Evolutionary conservation across 2,888 invertebrate species (phyloP).

Genomic region (Parnassius glacialis): DNA sequence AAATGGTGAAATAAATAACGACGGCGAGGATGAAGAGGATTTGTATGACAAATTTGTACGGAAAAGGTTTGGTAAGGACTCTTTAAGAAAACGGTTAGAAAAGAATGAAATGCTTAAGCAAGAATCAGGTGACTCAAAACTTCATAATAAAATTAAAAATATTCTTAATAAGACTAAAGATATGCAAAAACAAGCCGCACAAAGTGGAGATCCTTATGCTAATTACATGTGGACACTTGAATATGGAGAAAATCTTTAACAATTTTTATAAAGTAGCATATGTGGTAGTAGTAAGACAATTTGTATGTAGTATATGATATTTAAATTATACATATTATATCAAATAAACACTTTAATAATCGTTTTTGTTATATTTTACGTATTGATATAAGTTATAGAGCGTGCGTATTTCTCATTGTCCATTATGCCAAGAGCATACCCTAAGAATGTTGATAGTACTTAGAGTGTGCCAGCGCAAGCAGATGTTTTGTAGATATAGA

Average conservation of each 20-base stretch:
- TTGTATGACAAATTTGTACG: slow-evolving; percentile 73
- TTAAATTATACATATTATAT: too few relatives aligned
- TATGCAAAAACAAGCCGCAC: slow-evolving; percentile 60
- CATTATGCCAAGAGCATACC: too few relatives aligned
- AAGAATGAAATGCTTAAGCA: slow-evolving; percentile 43
- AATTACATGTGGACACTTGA: slow-evolving; percentile 78
- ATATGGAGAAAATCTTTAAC: slow-evolving; percentile 68
- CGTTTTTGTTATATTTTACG: too few relatives aligned
- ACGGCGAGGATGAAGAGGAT: slow-evolving; percentile 46
- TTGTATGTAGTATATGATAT: too few relatives aligned
- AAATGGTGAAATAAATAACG: slow-evolving; percentile 28
- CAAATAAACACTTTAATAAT: too few relatives aligned
- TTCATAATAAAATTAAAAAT: slow-evolving; percentile 56
- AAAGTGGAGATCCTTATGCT: slow-evolving; percentile 69
- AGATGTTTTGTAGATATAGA: too few relatives aligned
- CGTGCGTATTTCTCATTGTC: too few relatives aligned
- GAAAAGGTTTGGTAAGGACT: slow-evolving; percentile 68
- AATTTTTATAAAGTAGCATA: not conserved
- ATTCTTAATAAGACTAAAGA: slow-evolving; percentile 66
- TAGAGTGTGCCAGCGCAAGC: too few relatives aligned
- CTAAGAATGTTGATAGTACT: too few relatives aligned
- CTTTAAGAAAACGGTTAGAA: slow-evolving; percentile 58
- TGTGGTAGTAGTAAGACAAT: too few relatives aligned
- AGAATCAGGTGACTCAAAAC: slow-evolving; percentile 48
- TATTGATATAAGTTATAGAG: too few relatives aligned